phyloP scores from a whole-genome alignment of 2,113 vertebrate genomes.

The Saguinus midas region DNA sequence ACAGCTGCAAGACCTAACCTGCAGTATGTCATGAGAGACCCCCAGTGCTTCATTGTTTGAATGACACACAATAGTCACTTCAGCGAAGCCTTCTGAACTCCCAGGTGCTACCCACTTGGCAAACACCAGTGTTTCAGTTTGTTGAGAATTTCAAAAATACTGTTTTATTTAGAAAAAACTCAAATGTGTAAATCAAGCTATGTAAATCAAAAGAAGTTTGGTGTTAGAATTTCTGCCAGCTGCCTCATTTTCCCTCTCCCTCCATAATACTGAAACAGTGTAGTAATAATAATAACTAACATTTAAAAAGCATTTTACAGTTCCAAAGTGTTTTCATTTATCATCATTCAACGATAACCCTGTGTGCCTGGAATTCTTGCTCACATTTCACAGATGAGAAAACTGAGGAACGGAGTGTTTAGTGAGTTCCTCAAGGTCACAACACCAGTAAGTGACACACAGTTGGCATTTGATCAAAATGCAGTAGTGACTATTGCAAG shows the following conservation, averaged over 20 bases:
- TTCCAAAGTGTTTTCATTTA: constrained; percentile 37
- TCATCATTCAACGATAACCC: not conserved
- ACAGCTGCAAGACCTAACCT: not conserved
- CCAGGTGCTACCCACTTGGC: not conserved
- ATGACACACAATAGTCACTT: not conserved
- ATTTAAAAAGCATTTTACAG: not conserved
- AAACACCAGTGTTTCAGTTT: not conserved
- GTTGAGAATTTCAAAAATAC: not conserved
- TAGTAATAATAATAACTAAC: not conserved
- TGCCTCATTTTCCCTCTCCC: constrained; percentile 26
- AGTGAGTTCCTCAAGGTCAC: not conserved
- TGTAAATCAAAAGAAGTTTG: not conserved
- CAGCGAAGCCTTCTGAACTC: not conserved
- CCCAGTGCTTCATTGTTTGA: not conserved
- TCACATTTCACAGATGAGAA: constrained; percentile 27
- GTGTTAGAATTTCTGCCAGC: not conserved
- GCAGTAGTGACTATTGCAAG: not conserved
- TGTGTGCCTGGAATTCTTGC: constrained; percentile 30
- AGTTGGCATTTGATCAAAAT: not conserved
- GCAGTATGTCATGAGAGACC: not conserved
- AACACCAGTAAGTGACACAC: not conserved
- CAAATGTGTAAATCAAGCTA: not conserved
- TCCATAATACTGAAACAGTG: not conserved
- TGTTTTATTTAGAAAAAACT: constrained; percentile 26
- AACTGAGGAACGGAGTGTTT: not conserved